Percentiles rank a stretch among this genome's conserved stretches.
These are phyloP conservation scores for Hirudo medicinalis DNA, from an alignment of 1,140 invertebrate genomes.

Conservation along the genomic window DNA sequence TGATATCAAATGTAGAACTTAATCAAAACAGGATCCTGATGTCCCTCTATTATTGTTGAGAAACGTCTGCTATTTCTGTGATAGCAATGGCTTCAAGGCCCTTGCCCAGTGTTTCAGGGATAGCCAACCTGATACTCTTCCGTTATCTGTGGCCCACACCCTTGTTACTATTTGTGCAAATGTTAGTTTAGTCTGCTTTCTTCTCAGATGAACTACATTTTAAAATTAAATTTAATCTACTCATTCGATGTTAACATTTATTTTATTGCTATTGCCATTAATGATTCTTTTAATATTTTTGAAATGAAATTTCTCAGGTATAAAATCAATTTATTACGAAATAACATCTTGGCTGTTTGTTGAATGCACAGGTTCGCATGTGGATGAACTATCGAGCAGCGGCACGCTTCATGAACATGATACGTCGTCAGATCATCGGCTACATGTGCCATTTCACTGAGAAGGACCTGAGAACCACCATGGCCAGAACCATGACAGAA, in stretches of 20 bases:
- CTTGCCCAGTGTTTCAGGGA: conserved; percentile 69
- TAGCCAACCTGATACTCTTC: conserved; percentile 57
- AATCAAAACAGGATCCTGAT: conserved; percentile 61
- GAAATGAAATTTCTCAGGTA: not conserved
- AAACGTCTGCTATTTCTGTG: conserved; percentile 74
- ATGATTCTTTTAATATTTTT: no score
- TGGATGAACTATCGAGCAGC: conserved; percentile 83
- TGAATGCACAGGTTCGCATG: conserved; percentile 49
- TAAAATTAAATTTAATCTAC: no score
- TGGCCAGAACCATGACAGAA: conserved; percentile 82
- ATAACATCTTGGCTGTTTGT: not conserved
- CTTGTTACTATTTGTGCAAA: conserved; percentile 79
- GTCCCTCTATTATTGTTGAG: conserved; percentile 73
- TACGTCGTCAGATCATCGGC: conserved; percentile 64
- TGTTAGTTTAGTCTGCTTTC: conserved; percentile 40
- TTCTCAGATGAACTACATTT: no score
- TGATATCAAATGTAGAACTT: not conserved
- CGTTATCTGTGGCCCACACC: conserved; percentile 71
- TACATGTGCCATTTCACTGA: conserved; percentile 86
- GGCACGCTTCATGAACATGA: conserved; percentile 68
- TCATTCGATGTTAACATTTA: no score
- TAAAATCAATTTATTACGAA: not conserved
- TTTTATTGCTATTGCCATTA: no score
- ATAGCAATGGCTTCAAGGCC: conserved; percentile 68
- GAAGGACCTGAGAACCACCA: conserved; percentile 69